Evolutionary conservation across 2,888 invertebrate species (phyloP).

Genomic region (Drosophila greeni): DNA sequence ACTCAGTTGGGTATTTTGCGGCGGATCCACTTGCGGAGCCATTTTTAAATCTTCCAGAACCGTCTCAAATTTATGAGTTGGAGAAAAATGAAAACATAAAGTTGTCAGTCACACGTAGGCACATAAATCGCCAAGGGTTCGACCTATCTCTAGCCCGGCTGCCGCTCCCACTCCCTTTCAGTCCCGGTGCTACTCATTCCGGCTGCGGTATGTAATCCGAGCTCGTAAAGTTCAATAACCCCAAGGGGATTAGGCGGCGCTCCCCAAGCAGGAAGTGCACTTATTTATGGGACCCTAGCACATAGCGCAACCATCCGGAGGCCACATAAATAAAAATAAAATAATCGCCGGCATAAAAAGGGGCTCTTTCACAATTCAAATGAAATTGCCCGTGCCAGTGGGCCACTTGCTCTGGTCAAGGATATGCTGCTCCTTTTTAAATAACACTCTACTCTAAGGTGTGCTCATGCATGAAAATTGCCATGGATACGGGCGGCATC

Average conservation of each 20-base stretch:
- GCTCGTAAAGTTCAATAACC: conserved; percentile 69
- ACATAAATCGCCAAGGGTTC: conserved; percentile 51
- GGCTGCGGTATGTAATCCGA: conserved; percentile 48
- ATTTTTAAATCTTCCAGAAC: conserved; percentile 55
- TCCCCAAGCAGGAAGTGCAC: conserved; percentile 56
- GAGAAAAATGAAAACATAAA: conserved; percentile 58
- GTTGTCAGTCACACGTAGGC: conserved; percentile 69
- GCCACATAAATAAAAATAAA: conserved; percentile 54
- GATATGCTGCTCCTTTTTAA: conserved; percentile 58
- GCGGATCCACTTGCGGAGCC: conserved; percentile 45
- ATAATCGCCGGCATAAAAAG: conserved; percentile 43
- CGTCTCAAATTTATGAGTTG: conserved; percentile 45
- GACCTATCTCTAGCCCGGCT: conserved; percentile 11
- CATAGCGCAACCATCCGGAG: conserved; percentile 40
- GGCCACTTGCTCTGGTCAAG: conserved; percentile 55
- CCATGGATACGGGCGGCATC: conserved; percentile 30
- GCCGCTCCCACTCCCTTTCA: not conserved
- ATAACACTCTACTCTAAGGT: conserved; percentile 58
- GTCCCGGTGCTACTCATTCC: not conserved
- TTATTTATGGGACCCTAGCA: conserved; percentile 56
- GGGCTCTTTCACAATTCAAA: conserved; percentile 60
- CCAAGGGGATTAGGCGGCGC: conserved; percentile 28
- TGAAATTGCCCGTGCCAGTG: conserved; percentile 66
- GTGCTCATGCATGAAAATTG: conserved; percentile 61
- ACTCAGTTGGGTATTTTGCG: conserved; percentile 27